Evolutionary conservation across 2,797 vertebrate species (phyloP).

Genomic region (Chiroxiphia lanceolata): DNA sequence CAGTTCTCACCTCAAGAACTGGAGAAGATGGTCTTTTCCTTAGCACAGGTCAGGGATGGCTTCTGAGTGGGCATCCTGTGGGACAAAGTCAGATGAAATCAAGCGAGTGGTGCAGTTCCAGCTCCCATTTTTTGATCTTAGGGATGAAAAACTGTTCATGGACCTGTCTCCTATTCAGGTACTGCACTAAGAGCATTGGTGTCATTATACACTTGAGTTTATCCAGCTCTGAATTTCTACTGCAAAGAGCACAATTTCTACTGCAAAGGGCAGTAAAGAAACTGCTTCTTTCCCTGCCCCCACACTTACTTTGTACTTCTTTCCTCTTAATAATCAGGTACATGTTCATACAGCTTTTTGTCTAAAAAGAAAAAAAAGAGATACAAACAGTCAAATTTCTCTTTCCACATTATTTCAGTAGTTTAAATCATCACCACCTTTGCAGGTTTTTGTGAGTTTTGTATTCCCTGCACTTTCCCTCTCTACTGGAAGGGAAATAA

Average conservation of each 20-base stretch:
- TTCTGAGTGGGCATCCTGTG: fast-evolving
- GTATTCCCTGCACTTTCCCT: neutral
- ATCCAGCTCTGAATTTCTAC: neutral
- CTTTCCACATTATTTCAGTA: neutral
- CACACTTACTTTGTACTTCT: neutral
- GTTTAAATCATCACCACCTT: neutral
- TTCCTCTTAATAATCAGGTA: neutral
- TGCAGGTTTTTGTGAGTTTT: neutral
- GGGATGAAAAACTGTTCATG: neutral
- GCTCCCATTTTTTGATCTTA: neutral
- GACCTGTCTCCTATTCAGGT: neutral
- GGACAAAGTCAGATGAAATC: neutral
- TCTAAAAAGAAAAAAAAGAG: neutral
- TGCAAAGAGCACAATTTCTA: neutral
- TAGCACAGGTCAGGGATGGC: neutral
- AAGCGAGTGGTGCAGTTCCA: neutral
- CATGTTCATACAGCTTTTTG: neutral
- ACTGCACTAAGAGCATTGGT: fast-evolving
- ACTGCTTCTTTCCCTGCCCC: neutral
- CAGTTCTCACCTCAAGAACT: neutral
- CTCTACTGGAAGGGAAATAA: neutral
- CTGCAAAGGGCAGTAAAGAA: neutral
- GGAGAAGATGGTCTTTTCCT: neutral
- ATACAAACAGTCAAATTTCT: neutral
- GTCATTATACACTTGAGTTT: fast-evolving